Base-by-base conservation (phyloP, 2,113 vertebrate genomes). In the Zosterops japonicus region DNA sequence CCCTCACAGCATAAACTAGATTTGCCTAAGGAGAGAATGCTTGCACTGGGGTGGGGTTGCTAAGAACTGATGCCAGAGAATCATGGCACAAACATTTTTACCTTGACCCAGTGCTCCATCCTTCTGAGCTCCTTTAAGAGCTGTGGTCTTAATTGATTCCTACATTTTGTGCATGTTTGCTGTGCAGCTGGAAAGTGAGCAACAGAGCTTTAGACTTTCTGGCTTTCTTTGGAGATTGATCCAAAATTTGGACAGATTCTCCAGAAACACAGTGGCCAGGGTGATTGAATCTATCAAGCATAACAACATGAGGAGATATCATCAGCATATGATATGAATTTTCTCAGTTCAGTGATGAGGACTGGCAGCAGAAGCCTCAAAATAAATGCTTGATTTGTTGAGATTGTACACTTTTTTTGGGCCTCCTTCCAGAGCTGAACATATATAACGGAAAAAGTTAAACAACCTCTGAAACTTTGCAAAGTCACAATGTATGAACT, bases 351-450 rank as follows among this genome's bases (percentile, higher is more conserved):
- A 83, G 47, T 70, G 71, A 39, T 83, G 56, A 92, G 25, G 33
- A 53, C 71, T 93, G 90, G 67, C 85, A 96, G 56, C 69, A 93
- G 76, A 93, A 92, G 17, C 10, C 52, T 76, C 55, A 88, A 86
- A 94, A 90, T 88, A 92, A 89, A 83, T 2, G 6, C 36, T 71
- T 0, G 0, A 12, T 93, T 96, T 90, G 17, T 88, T 83, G 75
- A 90, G 75, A 74, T 52, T 76, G 59, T 57, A 35, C 27, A 8
- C 17, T 83, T 90, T 69, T 69, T 90, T 55, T 55, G 13, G 33
- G 47, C 59, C 29, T 88, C 35, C 56, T 93, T 90, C 55, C 76
- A 59, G 50, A 70, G 59, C 47, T 67, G 42, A 82, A 35, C 16
- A 28, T 69, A 39, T 25, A 63, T 55, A 92, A 49, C 59, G 59